Conservation (phyloP, 2,888 invertebrate species). For the Lumbricus terrestris region DNA sequence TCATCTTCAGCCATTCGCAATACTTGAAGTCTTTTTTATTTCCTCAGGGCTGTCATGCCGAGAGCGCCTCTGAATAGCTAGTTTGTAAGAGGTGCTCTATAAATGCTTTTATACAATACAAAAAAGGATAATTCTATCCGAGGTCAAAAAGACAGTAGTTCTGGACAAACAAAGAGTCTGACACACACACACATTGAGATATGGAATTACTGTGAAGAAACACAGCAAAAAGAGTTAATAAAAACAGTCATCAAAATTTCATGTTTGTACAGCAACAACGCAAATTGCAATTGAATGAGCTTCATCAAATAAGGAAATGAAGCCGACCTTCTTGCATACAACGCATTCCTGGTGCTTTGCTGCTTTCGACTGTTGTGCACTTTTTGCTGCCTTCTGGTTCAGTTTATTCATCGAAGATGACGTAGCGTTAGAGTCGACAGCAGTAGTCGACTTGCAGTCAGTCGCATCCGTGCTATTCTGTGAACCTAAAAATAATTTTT, state of each 20-base stretch:
- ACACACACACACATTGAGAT: background rate
- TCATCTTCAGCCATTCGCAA: too few species aligned
- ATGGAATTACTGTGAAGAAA: too few species aligned
- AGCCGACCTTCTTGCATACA: constrained; percentile 16
- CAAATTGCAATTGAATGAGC: background rate
- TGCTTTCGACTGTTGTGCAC: background rate
- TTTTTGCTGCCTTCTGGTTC: background rate
- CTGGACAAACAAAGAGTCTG: background rate
- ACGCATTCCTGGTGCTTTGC: constrained; percentile 16
- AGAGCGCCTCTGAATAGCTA: too few species aligned
- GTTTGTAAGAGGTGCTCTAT: too few species aligned
- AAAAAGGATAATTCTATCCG: background rate
- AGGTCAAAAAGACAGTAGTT: background rate
- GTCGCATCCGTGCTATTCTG: background rate
- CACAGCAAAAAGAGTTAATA: background rate
- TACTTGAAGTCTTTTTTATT: too few species aligned
- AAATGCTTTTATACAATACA: too few species aligned
- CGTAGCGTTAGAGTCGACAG: background rate
- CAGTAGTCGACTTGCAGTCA: background rate
- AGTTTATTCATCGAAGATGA: background rate
- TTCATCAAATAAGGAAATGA: background rate
- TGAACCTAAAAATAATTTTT: background rate
- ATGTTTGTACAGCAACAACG: background rate
- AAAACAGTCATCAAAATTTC: background rate
- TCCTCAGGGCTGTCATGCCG: too few species aligned